Evolutionary conservation across 2,113 vertebrate species (phyloP), one percentile per base, ranked within the genome.

Genomic region (Fukomys damarensis): DNA sequence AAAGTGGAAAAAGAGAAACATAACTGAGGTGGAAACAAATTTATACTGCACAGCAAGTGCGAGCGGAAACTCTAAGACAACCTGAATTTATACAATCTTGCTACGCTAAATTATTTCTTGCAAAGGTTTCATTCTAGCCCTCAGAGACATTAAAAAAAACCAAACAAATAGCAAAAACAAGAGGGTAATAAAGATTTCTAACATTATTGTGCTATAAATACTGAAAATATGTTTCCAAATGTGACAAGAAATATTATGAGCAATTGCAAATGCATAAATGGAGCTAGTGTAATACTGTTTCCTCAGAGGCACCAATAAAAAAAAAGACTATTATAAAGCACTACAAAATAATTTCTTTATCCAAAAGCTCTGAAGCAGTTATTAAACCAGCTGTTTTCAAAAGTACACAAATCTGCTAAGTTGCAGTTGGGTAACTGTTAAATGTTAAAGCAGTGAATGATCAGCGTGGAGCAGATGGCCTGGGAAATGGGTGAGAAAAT

Each of bases 311-410:
- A 86, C 56, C 6, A 13, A 96, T 94, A 95, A 97, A 94, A 32
- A 72, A 54, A 63, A 94, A 92, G 65, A 97, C 93, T 98, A 94
- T 98, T 98, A 97, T 97, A 98, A 98, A 98, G 74, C 94, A 98
- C 96, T 98, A 98, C 98, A 98, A 98, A 98, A 98, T 98, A 98
- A 98, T 98, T 98, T 98, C 98, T 98, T 98, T 98, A 98, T 98
- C 98, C 98, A 98, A 97, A 98, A 98, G 98, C 98, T 99, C 98
- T 98, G 98, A 98, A 98, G 98, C 98, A 98, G 98, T 98, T 98
- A 98, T 99, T 98, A 99, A 99, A 99, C 98, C 99, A 99, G 98
- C 98, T 99, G 99, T 98, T 99, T 99, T 98, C 98, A 98, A 99
- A 99, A 99, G 98, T 99, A 99, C 98, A 99, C 98, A 99, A 99